Percentiles rank a stretch among this genome's conserved stretches.
Evolutionary conservation across 2,797 vertebrate genomes (phyloP).

Genomic region (Hapalemur alaotrensis): DNA sequence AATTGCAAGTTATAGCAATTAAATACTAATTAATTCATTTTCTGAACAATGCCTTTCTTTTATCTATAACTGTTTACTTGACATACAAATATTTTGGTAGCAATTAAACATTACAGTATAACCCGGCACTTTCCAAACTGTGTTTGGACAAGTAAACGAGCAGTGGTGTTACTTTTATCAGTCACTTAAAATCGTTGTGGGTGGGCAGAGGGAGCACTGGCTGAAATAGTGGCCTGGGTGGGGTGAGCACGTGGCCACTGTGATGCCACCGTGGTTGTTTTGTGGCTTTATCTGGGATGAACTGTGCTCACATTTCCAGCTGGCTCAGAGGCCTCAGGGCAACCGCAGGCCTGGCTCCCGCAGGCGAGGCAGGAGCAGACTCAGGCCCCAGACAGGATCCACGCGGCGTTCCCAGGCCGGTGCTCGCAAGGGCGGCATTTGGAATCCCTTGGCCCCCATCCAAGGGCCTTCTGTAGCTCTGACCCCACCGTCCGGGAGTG

Average conservation of each 20-base stretch:
- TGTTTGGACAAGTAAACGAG: constrained; percentile 69
- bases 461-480: neutral
- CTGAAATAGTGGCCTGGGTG: neutral
- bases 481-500: accelerated
- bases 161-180: constrained; percentile 1
- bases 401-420: too few relatives aligned
- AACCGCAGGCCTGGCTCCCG: accelerated
- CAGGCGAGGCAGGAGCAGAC: neutral
- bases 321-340: neutral
- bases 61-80: constrained; percentile 63
- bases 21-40: constrained; percentile 83
- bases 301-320: accelerated
- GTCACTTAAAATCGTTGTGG: neutral
- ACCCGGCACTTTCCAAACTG: constrained; percentile 41
- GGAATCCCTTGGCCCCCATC: neutral
- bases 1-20: constrained; percentile 80
- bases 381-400: neutral
- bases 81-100: constrained; percentile 76
- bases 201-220: neutral
- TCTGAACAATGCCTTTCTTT: constrained; percentile 63
- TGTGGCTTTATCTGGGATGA: neutral
- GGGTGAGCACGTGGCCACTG: neutral
- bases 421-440: accelerated
- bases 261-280: neutral
- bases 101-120: constrained; percentile 61